Base-by-base conservation (phyloP, 1,140 invertebrate genomes). In the Macrobrachium rosenbergii region DNA sequence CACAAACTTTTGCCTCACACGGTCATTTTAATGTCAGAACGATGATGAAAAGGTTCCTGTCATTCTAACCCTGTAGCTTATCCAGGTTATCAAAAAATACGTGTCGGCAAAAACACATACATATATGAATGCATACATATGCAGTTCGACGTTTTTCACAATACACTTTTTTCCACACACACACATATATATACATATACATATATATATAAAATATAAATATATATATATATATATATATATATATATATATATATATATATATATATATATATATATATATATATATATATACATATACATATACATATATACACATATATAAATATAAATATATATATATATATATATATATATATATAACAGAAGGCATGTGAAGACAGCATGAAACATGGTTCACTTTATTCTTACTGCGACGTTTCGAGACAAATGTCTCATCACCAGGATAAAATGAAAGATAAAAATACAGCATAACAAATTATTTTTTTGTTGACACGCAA, bases 201-300 rank as follows among this genome's bases (percentile, higher is more conserved):
- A 75, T 23, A 73, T 37, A 69, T 69, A 69, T 69, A 23, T 69
- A 69, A 21, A 23, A 23, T 23, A 69, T 69, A 69, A 0, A 69
- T 69, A 69, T 69, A 69, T 69, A 69, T 69, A 69, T 69, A 69
- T n/a, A 69, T 69, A 69, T 69, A 69, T 69, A 69, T 69, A 69
- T 69, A 69, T 69, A 69, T 69, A 69, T 69, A 69, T 69, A 21
- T 69, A 69, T 69, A 69, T 69, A 23, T 23, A 21, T 69, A 69
- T 69, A n/a, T 69, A 69, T 69, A 69, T 52, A 52, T 69, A 69
- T 69, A 21, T 69, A 69, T 69, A 5, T 69, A 69, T 21, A 69
- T 69, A 21, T 69, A 21, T 69, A n/a, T 69, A 69, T n/a, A 69
- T 19, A 19, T 19, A 67, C 5, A 67, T 19, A 67, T 19, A 19